Evolutionary conservation across 2,888 invertebrate species (phyloP).

Genomic region (Agrotis exclamationis): DNA sequence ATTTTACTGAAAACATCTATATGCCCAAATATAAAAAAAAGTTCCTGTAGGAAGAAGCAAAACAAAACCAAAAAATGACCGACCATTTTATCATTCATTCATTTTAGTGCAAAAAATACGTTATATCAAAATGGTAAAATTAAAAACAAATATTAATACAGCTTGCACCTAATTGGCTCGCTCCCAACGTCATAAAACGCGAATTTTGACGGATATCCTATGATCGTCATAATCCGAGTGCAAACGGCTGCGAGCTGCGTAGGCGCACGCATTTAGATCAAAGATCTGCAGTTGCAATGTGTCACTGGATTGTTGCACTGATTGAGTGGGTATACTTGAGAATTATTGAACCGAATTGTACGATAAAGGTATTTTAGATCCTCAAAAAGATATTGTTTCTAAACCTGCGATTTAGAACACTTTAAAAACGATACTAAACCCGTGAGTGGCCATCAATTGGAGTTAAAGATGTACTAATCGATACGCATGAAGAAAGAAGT

Average conservation of each 20-base stretch:
- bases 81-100: neutral
- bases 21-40: no score
- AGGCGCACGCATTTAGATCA: conserved; percentile 57
- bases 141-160: conserved; percentile 44
- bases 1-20: no score
- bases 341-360: neutral
- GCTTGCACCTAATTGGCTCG: conserved; percentile 66
- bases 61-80: neutral
- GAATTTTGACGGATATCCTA: conserved; percentile 74
- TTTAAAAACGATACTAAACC: no score
- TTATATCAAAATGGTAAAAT: conserved; percentile 10
- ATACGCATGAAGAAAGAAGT: no score
- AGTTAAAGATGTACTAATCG: no score
- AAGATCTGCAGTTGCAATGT: conserved; percentile 45
- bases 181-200: conserved; percentile 76
- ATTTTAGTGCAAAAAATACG: conserved; percentile 6
- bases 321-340: conserved; percentile 6
- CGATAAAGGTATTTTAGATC: neutral
- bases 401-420: neutral
- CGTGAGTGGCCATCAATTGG: no score
- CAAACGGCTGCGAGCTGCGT: conserved; percentile 34
- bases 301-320: conserved; percentile 31
- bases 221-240: conserved; percentile 74
- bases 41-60: neutral
- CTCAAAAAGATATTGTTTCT: neutral